phyloP scores from a whole-genome alignment of 2,113 vertebrate genomes.

The Callipepla squamata region DNA sequence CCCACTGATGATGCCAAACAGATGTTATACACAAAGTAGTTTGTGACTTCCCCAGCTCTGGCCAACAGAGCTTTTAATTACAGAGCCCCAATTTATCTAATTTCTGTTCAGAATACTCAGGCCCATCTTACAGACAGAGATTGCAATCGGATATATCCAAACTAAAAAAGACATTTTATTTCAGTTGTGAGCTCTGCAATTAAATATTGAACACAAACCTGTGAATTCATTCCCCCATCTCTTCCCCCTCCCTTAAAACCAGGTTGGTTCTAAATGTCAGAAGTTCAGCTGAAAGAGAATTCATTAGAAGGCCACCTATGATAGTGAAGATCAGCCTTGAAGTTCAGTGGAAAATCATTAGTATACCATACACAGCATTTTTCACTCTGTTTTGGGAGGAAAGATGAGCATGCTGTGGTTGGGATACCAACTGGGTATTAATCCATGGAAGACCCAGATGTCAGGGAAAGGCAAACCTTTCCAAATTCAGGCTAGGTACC shows the following conservation, averaged over 20 bases:
- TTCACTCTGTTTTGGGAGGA: neutral
- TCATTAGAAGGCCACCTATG: slow-evolving; percentile 16
- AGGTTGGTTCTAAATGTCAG: slow-evolving; percentile 30
- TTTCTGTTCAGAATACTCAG: neutral
- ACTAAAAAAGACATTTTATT: neutral
- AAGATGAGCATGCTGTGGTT: neutral
- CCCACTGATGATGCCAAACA: neutral
- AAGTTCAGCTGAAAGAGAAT: slow-evolving; percentile 38
- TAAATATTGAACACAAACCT: slow-evolving; percentile 22
- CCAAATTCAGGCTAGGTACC: fast-evolving
- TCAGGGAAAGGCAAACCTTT: neutral
- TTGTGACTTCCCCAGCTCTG: neutral
- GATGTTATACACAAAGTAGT: neutral
- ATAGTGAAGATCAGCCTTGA: slow-evolving; percentile 9
- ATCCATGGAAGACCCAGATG: neutral
- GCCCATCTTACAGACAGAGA: neutral
- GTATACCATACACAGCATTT: neutral
- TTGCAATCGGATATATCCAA: neutral
- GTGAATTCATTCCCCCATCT: neutral
- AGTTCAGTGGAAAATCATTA: slow-evolving; percentile 10
- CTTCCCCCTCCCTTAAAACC: neutral
- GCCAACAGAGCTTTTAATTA: neutral
- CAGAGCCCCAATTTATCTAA: neutral
- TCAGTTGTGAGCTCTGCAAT: neutral
- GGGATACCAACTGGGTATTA: neutral